Percentiles rank a stretch among this genome's conserved stretches.
Evolutionary conservation across 2,113 vertebrate genomes (phyloP).

Genomic region (Machaerirhynchus nigripectus): DNA sequence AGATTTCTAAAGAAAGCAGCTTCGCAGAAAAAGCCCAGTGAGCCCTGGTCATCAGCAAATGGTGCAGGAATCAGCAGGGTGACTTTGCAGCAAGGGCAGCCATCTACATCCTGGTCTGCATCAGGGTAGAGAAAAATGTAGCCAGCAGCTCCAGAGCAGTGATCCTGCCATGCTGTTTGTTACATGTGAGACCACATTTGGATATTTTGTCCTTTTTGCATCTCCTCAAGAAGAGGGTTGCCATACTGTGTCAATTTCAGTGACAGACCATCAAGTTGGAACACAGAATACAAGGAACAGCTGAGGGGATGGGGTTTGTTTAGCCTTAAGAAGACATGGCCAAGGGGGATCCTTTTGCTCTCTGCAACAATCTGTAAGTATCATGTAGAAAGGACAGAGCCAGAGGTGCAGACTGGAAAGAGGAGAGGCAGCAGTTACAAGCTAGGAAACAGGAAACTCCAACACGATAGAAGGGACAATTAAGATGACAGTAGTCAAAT

Average conservation of each 20-base stretch:
- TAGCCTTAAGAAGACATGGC: neutral
- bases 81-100: neutral
- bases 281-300: neutral
- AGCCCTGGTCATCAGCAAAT: neutral
- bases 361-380: neutral
- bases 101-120: neutral
- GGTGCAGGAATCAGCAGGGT: neutral
- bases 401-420: neutral
- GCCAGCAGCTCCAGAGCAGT: neutral
- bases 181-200: neutral
- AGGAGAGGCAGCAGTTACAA: neutral
- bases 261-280: neutral
- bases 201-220: neutral
- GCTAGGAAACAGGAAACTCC: neutral
- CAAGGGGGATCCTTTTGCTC: accelerated
- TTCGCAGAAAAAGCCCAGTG: neutral
- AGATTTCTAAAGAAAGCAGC: neutral
- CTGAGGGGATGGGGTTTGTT: neutral
- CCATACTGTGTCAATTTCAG: neutral
- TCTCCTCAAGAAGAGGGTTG: neutral
- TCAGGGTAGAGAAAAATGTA: neutral
- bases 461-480: neutral
- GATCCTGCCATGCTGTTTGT: neutral
- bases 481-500: neutral
- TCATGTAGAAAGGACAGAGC: neutral